Evolutionary conservation across 2,797 vertebrate species (phyloP).

Genomic region (Phrynocephalus vlangalii): DNA sequence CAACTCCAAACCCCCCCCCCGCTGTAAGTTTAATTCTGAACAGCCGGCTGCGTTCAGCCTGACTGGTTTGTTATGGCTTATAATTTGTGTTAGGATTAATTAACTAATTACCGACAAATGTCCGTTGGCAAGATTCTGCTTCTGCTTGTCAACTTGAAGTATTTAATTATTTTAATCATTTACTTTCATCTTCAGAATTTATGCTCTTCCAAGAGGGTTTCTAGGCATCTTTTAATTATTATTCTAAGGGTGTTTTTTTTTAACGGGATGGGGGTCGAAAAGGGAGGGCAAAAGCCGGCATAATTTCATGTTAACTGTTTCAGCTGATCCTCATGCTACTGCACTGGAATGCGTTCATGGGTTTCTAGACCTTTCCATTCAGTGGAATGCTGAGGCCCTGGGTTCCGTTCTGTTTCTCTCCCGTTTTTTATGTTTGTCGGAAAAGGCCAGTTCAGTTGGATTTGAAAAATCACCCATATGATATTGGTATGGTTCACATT

Average conservation of each 20-base stretch:
- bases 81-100: conserved; percentile 99
- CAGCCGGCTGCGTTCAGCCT: conserved; percentile 97
- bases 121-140: conserved; percentile 98
- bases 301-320: conserved; percentile 71
- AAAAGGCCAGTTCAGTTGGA: too few relatives aligned
- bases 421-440: background rate
- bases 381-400: background rate
- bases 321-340: conserved; percentile 48
- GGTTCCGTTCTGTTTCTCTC: background rate
- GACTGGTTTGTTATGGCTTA: conserved; percentile 99
- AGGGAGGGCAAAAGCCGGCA: conserved; percentile 52
- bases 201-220: conserved; percentile 96
- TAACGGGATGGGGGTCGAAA: conserved; percentile 62
- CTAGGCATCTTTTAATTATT: conserved; percentile 99
- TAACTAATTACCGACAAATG: conserved; percentile 99
- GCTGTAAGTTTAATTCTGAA: conserved; percentile 85
- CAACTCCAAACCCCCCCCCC: conserved; percentile 52
- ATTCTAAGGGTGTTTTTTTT: conserved; percentile 79
- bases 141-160: conserved; percentile 98
- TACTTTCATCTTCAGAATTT: conserved; percentile 99
- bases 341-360: conserved; percentile 21
- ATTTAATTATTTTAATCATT: conserved; percentile 99
- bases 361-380: background rate
- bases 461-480: too few relatives aligned
- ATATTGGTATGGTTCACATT: too few relatives aligned